phyloP scores from a whole-genome alignment of 2,113 vertebrate species.

The Pituophis catenifer region DNA sequence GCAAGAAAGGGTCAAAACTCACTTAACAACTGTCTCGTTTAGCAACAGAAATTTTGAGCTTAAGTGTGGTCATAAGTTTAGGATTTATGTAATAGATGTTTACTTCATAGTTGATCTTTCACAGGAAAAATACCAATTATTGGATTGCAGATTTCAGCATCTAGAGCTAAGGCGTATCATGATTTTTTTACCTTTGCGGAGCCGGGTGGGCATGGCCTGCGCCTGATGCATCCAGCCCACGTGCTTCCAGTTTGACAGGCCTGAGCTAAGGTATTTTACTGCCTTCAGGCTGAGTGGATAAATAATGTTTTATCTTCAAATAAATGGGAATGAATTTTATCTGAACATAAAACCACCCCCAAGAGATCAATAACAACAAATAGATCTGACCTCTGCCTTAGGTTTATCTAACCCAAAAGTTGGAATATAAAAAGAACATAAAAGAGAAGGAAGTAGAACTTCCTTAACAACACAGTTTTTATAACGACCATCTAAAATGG shows the following conservation, averaged over 20 bases:
- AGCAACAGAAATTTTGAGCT: background rate
- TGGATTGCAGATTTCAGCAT: background rate
- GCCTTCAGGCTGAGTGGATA: background rate
- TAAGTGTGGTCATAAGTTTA: background rate
- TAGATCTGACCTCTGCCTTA: background rate
- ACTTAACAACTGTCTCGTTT: background rate
- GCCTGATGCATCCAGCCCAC: accelerated
- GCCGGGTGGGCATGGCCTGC: too few species aligned
- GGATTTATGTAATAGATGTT: background rate
- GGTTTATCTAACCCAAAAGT: background rate
- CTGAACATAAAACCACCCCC: background rate
- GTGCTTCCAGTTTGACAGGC: too few species aligned
- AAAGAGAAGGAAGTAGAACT: background rate
- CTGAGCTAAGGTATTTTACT: background rate
- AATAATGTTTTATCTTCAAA: background rate
- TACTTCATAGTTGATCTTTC: background rate
- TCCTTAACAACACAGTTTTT: background rate
- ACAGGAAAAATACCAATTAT: background rate
- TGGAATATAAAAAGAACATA: background rate
- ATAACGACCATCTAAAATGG: background rate
- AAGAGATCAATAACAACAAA: background rate
- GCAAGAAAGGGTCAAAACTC: background rate
- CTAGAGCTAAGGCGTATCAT: background rate
- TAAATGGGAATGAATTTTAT: background rate
- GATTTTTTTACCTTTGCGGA: too few species aligned